Evolutionary conservation across 2,888 invertebrate genomes (phyloP), one percentile per base, ranked within the genome.

Genomic region (Hemithea aestivaria): DNA sequence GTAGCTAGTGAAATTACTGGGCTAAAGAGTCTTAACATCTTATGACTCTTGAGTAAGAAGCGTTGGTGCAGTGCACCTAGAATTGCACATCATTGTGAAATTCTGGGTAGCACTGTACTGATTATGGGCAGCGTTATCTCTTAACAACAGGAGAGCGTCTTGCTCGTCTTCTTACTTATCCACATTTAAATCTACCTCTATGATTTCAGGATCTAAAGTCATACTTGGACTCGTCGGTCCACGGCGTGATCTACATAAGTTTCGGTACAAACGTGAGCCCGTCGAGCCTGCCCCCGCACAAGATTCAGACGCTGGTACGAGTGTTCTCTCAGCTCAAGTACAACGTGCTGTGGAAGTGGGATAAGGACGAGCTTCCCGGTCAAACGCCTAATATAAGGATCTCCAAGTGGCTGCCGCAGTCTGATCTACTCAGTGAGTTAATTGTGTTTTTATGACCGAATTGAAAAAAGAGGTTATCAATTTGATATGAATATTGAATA

Each of bases 281-380:
- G 0, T 56, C 69, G 20, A 21, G 45, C 6, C 40, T 80, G 2
- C 58, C 65, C 1, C 33, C 51, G 10, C 51, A 66, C 10, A 67
- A 44, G 32, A 54, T 73, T 7, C 46, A 65, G 47, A 51, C 56
- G 4, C 46, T 81, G 2, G 38, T 71, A 0, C 59, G 58, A 1
- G 67, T 60, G 0, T 70, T 82, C 16, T 66, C 70, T 0, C 42
- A 61, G 35, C 41, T 78, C 1, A 63, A 67, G 0, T 77, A 72
- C 20, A 59, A 80, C 28, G 53, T 82, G 3, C 27, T 80, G 7
- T 73, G 70, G 66, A 80, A 79, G 40, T 77, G 69, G 66, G 64
- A 74, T 36, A 44, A 45, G n/a, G 69, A 73, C 24, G 58, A 61
- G 8, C 23, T 77, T 5, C 62, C 64, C 11, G 66, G 61, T 21